These are phyloP conservation scores for Rhyzopertha dominica DNA, from an alignment of 1,140 invertebrate genomes.

Conservation along the genomic window DNA sequence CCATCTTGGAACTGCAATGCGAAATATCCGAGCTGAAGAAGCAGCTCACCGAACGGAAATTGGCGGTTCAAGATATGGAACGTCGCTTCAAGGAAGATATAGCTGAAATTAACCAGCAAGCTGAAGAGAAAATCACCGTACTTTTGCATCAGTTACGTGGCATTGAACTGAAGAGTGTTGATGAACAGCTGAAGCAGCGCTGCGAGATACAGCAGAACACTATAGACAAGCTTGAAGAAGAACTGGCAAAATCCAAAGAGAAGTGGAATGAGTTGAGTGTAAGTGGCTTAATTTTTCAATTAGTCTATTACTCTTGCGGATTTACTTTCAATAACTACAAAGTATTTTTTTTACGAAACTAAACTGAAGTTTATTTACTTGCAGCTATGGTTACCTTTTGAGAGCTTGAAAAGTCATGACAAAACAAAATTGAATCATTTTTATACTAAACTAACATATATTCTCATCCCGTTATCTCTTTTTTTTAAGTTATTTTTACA, in stretches of 20 bases:
- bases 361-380: not conserved
- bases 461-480: too few relatives aligned
- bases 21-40: too few relatives aligned
- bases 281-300: too few relatives aligned
- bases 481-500: too few relatives aligned
- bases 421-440: too few relatives aligned
- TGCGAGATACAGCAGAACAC: constrained; percentile 37
- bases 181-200: constrained; percentile 35
- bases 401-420: not conserved
- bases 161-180: constrained; percentile 22
- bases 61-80: too few relatives aligned
- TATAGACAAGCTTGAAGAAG: constrained; percentile 20
- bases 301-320: too few relatives aligned
- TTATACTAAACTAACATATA: too few relatives aligned
- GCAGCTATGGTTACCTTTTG: too few relatives aligned
- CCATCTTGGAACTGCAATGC: constrained; percentile 31
- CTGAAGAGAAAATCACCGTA: constrained; percentile 49
- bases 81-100: constrained; percentile 35
- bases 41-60: too few relatives aligned
- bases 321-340: not conserved
- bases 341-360: not conserved
- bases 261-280: constrained; percentile 22
- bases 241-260: constrained; percentile 22
- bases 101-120: constrained; percentile 38
- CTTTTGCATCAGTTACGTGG: constrained; percentile 37